phyloP scores from a whole-genome alignment of 1,140 invertebrate genomes.

The Triops cancriformis region DNA sequence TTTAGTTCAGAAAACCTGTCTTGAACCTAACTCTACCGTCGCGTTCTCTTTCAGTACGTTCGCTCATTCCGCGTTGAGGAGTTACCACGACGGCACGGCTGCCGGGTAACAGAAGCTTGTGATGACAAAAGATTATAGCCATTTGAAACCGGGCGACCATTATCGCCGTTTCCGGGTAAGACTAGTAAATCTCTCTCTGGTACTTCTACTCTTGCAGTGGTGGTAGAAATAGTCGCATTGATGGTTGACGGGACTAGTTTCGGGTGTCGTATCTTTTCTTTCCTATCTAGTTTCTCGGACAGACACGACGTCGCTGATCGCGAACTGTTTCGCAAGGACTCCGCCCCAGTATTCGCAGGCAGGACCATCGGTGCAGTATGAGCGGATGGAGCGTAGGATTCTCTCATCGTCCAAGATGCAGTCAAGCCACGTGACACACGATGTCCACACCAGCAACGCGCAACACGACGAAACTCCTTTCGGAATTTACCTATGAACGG shows the following conservation, averaged over 20 bases:
- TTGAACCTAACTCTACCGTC: not conserved
- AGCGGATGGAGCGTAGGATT: not conserved
- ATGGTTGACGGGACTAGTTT: not conserved
- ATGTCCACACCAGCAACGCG: conserved; percentile 41
- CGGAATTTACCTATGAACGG: conserved; percentile 53
- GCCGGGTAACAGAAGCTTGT: not conserved
- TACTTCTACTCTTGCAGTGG: not conserved
- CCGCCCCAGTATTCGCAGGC: not conserved
- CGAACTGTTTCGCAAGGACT: not conserved
- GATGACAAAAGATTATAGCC: not conserved
- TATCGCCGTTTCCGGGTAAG: not conserved
- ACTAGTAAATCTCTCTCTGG: not conserved
- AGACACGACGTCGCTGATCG: not conserved
- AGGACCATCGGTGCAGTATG: not conserved
- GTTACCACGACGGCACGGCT: not conserved
- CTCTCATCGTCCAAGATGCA: conserved; percentile 3
- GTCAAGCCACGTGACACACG: not conserved
- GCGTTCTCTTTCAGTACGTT: not conserved
- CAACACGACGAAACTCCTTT: conserved; percentile 51
- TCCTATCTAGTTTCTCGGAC: not conserved
- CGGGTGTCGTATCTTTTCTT: not conserved
- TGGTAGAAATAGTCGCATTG: not conserved
- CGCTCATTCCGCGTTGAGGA: not conserved
- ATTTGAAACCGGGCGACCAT: not conserved
- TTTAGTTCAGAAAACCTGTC: not conserved